phyloP scores from a whole-genome alignment of 30 jellyfish, hydroid and myxozoan species.

The Sanderia malayensis region DNA sequence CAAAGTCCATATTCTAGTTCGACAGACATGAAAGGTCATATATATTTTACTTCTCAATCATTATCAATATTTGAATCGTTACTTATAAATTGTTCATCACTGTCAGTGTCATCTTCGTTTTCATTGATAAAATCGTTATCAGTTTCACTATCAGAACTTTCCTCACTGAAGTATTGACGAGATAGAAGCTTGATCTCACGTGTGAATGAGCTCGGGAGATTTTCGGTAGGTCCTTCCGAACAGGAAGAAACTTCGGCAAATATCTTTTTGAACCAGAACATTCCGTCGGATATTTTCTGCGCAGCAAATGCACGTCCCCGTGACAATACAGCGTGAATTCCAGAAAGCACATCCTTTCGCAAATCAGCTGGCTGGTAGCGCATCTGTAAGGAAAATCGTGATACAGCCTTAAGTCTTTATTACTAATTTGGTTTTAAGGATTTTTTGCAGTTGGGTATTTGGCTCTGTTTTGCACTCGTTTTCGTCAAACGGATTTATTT shows the following conservation, averaged over 20 bases:
- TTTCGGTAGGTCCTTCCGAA: neutral
- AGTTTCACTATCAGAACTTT: neutral
- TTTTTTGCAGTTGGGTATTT: neutral
- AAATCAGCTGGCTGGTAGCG: conserved; percentile 3
- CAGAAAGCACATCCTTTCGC: neutral
- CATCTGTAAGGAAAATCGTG: conserved; percentile 1
- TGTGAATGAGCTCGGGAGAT: conserved; percentile 2
- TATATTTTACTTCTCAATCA: neutral
- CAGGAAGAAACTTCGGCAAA: conserved; percentile 1
- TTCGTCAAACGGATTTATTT: neutral
- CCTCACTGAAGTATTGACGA: conserved; percentile 1
- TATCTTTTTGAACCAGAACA: neutral
- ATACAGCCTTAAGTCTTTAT: neutral
- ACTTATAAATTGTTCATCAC: neutral
- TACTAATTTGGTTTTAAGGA: neutral
- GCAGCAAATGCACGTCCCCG: conserved; percentile 5
- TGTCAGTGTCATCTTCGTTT: neutral
- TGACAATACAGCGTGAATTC: conserved; percentile 1
- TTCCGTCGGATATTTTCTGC: neutral
- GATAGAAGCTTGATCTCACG: conserved; percentile 1
- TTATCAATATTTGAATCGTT: neutral
- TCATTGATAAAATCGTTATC: neutral
- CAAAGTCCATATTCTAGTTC: neutral
- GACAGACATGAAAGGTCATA: neutral
- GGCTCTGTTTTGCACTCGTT: neutral